Percentiles rank a stretch among this genome's conserved stretches.
Evolutionary conservation across 2,797 vertebrate genomes (phyloP).

Genomic region (Xyrichtys novacula): DNA sequence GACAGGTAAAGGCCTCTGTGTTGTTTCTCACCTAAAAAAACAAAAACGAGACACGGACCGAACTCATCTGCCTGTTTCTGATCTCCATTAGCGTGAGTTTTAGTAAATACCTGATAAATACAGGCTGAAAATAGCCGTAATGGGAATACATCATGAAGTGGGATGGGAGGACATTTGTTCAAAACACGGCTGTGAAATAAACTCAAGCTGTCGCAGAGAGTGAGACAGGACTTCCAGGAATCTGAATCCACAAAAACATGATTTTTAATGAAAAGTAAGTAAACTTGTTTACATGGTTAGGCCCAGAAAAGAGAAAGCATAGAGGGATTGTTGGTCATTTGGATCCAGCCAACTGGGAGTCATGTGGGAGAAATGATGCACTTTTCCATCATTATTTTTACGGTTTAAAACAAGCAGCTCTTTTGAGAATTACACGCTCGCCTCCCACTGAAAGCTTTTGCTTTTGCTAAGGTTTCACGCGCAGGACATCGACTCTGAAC

Average conservation of each 20-base stretch:
- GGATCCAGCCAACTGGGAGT: background rate
- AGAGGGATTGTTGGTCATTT: background rate
- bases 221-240: background rate
- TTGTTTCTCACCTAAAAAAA: background rate
- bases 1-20: constrained; percentile 79
- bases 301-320: background rate
- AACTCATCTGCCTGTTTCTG: background rate
- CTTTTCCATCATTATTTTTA: background rate
- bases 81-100: background rate
- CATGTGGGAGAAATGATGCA: background rate
- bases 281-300: background rate
- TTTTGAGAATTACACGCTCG: background rate
- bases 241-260: background rate
- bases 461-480: background rate
- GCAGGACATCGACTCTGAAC: background rate
- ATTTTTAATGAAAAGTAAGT: background rate
- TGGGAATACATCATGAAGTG: background rate
- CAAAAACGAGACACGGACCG: background rate
- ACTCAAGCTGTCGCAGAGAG: too few species aligned
- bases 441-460: background rate
- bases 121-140: background rate
- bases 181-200: background rate
- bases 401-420: background rate
- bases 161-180: background rate
- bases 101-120: constrained; percentile 1